These are phyloP conservation scores for Myotis daubentonii DNA, from an alignment of 2,797 vertebrate species.

Conservation along the genomic window DNA sequence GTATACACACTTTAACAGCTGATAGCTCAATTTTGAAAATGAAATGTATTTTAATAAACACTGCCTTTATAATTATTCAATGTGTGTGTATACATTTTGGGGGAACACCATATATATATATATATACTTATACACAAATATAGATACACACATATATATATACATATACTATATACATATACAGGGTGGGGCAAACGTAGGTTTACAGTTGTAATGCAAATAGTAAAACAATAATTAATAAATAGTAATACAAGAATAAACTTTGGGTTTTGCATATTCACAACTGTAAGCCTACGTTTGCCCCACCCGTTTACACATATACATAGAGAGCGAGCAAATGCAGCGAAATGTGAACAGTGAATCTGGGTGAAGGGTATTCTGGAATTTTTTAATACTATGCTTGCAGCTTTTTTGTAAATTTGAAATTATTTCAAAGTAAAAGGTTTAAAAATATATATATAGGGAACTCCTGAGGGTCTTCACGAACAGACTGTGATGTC, in stretches of 20 bases:
- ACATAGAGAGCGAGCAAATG: background rate
- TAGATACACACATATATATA: too few relatives aligned
- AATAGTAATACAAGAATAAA: background rate
- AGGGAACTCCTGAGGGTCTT: background rate
- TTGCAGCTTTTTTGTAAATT: background rate
- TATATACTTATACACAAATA: background rate
- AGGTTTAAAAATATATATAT: background rate
- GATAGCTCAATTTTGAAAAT: too few relatives aligned
- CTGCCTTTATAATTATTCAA: too few relatives aligned
- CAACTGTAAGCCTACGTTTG: background rate
- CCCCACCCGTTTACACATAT: background rate
- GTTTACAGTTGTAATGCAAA: background rate
- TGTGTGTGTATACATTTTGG: too few relatives aligned
- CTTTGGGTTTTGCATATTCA: background rate
- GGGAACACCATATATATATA: too few relatives aligned
- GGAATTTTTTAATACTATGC: background rate
- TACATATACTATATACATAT: background rate
- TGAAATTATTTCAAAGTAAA: slow-evolving; percentile 31
- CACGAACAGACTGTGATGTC: background rate
- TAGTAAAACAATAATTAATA: background rate
- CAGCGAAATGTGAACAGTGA: background rate
- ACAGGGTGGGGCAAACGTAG: background rate
- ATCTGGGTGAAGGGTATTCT: background rate
- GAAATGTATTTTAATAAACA: too few relatives aligned
- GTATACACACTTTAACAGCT: too few relatives aligned